A percentile compares a stretch with the other conserved stretches of the same genome.
Evolutionary conservation across 30 jellyfish, hydroid and myxozoan species (phyloP).

Genomic region (Hydractinia symbiolongicarpus): DNA sequence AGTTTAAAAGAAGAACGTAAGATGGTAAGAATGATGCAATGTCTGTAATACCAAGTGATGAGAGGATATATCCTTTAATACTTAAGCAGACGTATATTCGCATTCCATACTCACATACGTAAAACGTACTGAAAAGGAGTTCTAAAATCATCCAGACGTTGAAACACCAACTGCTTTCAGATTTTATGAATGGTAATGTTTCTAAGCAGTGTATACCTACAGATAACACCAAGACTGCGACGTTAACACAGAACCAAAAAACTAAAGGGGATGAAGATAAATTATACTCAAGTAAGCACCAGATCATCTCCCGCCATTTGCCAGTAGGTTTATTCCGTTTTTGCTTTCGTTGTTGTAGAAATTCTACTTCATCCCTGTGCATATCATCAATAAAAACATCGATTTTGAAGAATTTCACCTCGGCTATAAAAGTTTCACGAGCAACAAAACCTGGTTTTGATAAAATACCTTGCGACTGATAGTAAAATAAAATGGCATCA

Average conservation of each 20-base stretch:
- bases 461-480: slow-evolving; percentile 75
- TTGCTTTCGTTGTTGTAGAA: neutral
- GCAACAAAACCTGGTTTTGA: slow-evolving; percentile 48
- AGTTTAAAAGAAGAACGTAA: too few relatives aligned
- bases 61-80: too few relatives aligned
- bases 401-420: slow-evolving; percentile 57
- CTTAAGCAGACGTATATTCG: slow-evolving; percentile 23
- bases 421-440: slow-evolving; percentile 47
- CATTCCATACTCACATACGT: slow-evolving; percentile 30
- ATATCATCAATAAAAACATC: slow-evolving; percentile 51
- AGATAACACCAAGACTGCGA: slow-evolving; percentile 33
- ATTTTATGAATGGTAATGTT: slow-evolving; percentile 18
- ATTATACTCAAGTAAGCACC: neutral
- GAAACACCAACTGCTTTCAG: slow-evolving; percentile 29
- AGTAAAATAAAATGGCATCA: slow-evolving; percentile 73
- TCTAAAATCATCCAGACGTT: slow-evolving; percentile 26
- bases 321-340: slow-evolving; percentile 11
- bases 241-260: slow-evolving; percentile 27
- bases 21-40: too few relatives aligned
- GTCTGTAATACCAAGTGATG: too few relatives aligned
- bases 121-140: slow-evolving; percentile 45
- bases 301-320: neutral
- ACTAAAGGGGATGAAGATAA: neutral
- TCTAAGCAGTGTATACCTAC: slow-evolving; percentile 56
- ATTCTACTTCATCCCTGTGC: slow-evolving; percentile 44